Base-by-base conservation (phyloP, 2,888 invertebrate genomes). In the Oegoconia quadripuncta region DNA sequence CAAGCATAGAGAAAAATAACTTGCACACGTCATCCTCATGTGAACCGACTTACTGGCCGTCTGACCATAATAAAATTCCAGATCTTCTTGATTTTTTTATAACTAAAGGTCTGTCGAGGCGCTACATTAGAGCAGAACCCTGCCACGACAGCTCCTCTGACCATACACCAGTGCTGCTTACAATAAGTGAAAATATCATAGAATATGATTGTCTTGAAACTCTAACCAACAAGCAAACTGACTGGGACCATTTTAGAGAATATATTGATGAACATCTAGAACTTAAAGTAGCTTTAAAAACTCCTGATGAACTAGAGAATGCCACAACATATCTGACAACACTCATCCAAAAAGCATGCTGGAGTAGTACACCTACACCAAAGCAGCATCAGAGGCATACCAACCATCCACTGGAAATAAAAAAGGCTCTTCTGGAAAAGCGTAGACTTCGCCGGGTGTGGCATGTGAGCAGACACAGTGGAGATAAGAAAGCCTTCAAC, bases 21-120 rank as follows among this genome's bases (percentile, higher is more conserved):
- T 22, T 50, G 0, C 16, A 3, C 0, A 12, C 45, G 3, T 29
- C 48, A 3, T 35, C 50, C 0, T 39, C 52, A 0, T 7, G 37
- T 1, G 45, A 50, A 33, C 54, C 56, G 0, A 55, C 46, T 6
- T 42, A 52, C 16, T 54, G 54, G 50, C 52, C 49, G 1, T 40
- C 50, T 0, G 55, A 55, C 26, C 30, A 15, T 26, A 17, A 34
- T 1, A 52, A 42, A 34, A 30, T 38, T 1, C 52, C 50, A 3
- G 52, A 55, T 18, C 14, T 50, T 1, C 11, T 54, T 1, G 50
- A 57, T 25, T 57, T 57, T 26, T 53, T 42, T 20, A 37, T 53
- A 1, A 32, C n/a, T n/a, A n/a, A n/a, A n/a, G n/a, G n/a, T n/a
- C n/a, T n/a, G n/a, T n/a, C n/a, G n/a, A n/a, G n/a, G n/a, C n/a